Evolutionary conservation across 2,797 vertebrate species (phyloP), one percentile per base, ranked within the genome.

Genomic region (Microctenopoma steveboyesi): DNA sequence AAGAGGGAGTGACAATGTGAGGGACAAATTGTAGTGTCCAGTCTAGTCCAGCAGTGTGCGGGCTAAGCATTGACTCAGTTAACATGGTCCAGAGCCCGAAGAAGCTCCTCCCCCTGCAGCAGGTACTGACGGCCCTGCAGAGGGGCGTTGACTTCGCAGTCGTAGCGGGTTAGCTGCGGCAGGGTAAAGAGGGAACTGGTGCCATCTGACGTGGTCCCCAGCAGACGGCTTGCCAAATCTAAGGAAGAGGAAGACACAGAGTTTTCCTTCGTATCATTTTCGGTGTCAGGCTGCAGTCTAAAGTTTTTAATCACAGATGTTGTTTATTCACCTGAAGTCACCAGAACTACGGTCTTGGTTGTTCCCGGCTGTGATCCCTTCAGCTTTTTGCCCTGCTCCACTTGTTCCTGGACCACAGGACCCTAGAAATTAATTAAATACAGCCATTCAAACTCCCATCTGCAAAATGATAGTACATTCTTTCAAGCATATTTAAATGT

Each of bases 111-210:
- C 25, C 98, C 98, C 91, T 99, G 97, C 78, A 99, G 94, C 87
- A 99, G 93, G 92, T 94, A 95, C 92, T 97, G 95, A 73, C 95
- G 97, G 69, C 95, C 97, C 94, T 97, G 97, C 81, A 99, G 69
- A 48, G 98, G 98, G 73, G 96, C 97, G 5, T 99, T 99, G 83
- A 99, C 97, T 93, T 99, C 97, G 37, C 97, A 99, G 92, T 99
- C 98, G 0, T 99, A 96, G 81, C 96, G 95, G 28, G 97, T 99
- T 82, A 99, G 95, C 55, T 97, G 97, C 5, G 98, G 98, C 76
- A 99, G 90, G 67, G 92, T 92, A 59, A 95, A 93, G 66, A 93
- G 94, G 50, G 96, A 91, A 54, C 90, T 84, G 63, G 89, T 92
- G 82, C 91, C 89, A 55, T 98, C 97, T 49, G 95, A 93, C 1